A percentile compares a stretch with the other conserved stretches of the same genome.
Evolutionary conservation across 2,113 vertebrate species (phyloP).

Genomic region (Willisornis vidua): DNA sequence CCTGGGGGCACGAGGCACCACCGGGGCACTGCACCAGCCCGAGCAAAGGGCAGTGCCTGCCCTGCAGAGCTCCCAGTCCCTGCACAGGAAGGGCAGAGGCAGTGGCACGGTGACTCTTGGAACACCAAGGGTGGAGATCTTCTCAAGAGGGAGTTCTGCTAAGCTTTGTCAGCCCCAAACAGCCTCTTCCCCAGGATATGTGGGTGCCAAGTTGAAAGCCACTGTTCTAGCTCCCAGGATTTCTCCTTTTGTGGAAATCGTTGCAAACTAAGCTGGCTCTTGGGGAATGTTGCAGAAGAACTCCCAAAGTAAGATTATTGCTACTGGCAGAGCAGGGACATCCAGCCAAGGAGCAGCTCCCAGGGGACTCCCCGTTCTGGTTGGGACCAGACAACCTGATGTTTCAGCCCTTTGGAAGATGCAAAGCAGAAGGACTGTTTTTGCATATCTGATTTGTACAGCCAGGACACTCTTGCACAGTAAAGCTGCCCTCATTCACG

Average conservation of each 20-base stretch:
- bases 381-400: background rate
- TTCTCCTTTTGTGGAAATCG: background rate
- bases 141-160: rapidly evolving
- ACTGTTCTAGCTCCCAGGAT: background rate
- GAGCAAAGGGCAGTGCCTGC: background rate
- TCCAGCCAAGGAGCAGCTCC: rapidly evolving
- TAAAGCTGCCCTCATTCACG: background rate
- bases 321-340: background rate
- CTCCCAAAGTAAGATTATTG: background rate
- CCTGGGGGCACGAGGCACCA: background rate
- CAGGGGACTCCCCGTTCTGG: background rate
- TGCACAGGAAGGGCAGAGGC: background rate
- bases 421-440: background rate
- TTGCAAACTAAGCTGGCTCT: background rate
- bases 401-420: background rate
- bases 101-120: background rate
- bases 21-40: background rate
- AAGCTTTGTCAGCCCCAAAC: background rate
- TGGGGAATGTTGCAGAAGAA: background rate
- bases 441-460: background rate
- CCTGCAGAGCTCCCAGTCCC: background rate
- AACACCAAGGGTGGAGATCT: background rate
- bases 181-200: background rate
- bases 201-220: background rate
- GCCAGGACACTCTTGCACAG: background rate